These are phyloP conservation scores for Drosophila nigromelanica DNA, from an alignment of 1,140 invertebrate species.

Conservation along the genomic window DNA sequence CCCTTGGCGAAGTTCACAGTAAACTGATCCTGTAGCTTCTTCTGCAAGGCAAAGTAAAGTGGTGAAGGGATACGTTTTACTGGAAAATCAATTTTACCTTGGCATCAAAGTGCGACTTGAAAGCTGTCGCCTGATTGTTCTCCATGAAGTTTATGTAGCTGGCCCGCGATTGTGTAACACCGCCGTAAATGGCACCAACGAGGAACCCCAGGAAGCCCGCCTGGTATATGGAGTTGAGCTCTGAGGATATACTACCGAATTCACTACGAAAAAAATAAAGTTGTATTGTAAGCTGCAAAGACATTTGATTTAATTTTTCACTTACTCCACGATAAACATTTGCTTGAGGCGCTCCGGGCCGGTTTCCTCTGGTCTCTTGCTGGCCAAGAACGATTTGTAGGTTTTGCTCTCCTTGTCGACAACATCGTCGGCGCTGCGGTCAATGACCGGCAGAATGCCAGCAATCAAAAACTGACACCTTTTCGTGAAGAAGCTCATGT, in stretches of 20 bases:
- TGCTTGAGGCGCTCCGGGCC: constrained; percentile 84
- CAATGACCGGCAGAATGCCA: constrained; percentile 55
- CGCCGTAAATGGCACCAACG: constrained; percentile 87
- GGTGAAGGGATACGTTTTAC: neutral
- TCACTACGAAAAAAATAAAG: constrained; percentile 85
- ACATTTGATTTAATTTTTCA: neutral
- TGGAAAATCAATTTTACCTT: constrained; percentile 84
- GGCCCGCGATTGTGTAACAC: constrained; percentile 85
- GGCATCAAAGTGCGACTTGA: constrained; percentile 87
- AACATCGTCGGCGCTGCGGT: constrained; percentile 44
- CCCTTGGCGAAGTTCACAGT: constrained; percentile 88
- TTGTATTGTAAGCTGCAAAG: neutral
- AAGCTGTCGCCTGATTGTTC: constrained; percentile 89
- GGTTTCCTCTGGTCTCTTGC: constrained; percentile 63
- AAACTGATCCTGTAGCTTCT: constrained; percentile 88
- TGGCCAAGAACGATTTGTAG: constrained; percentile 66
- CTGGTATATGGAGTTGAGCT: constrained; percentile 86
- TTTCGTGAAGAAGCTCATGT: constrained; percentile 61
- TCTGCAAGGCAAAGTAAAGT: constrained; percentile 83
- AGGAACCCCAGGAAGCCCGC: constrained; percentile 85
- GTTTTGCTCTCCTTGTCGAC: constrained; percentile 70
- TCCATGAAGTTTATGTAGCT: constrained; percentile 89
- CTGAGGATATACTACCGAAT: constrained; percentile 85
- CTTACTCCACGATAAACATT: constrained; percentile 85
- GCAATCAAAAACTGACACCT: constrained; percentile 57